Evolutionary conservation across 2,888 invertebrate genomes (phyloP), one percentile per base, ranked within the genome.

Genomic region (Leptinotarsa juncta): DNA sequence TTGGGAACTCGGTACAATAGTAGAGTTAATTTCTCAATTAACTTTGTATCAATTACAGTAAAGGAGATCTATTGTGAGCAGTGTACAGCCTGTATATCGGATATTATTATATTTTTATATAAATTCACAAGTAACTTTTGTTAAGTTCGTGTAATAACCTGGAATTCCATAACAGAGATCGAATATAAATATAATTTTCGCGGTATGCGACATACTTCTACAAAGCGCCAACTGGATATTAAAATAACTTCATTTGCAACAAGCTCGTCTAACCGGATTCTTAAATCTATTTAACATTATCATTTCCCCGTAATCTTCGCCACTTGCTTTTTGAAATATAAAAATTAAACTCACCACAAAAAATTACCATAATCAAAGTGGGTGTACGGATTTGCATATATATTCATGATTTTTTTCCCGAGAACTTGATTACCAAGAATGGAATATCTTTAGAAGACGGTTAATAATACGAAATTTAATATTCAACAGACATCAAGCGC

Each of bases 391-490:
- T 57, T 57, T 57, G 57, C 57, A 57, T 57, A 57, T 42, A 42
- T 20, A 57, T 23, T 57, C 20, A 57, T 23, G 23, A 53, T 53
- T 62, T 67, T 74, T 73, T 71, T 73, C 53, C 67, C 71, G 16
- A 42, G 55, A 65, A 67, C 32, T 32, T 50, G 62, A 48, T 23
- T 73, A 70, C 71, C 67, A 16, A 42, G 70, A 74, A 70, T 42
- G n/a, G 57, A 57, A 26, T 57, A 57, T 57, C 32, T 67, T 23
- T 42, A 42, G 66, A 74, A 68, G 71, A 68, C 55, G 55, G 68
- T 67, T 71, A 67, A 67, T 71, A 71, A 74, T 70, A 65, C 55
- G 68, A 74, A 71, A 70, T 70, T 70, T 70, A 66, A 74, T 74
- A 71, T n/a, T 67, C 67, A 70, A 49, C 74, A 71, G 74, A 55